Evolutionary conservation across 30 jellyfish, hydroid and myxozoan species (phyloP).

Genomic region (Turritopsis rubra): DNA sequence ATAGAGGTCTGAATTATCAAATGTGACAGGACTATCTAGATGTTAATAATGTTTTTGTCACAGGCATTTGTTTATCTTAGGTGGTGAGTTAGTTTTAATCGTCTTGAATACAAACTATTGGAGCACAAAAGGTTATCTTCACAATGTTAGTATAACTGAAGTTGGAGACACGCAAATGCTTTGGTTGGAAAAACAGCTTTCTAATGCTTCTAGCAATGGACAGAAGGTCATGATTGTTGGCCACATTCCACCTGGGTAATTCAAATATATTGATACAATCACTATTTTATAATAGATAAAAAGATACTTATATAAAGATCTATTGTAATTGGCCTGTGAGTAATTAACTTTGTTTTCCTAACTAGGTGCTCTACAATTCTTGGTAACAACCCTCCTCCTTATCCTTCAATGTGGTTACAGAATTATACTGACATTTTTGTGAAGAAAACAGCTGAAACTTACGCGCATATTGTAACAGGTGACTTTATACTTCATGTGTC

Average conservation of each 20-base stretch:
- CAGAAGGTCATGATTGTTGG: conserved; percentile 59
- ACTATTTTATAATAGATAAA: not conserved
- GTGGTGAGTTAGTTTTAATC: conserved; percentile 23
- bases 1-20: no score
- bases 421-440: conserved; percentile 60
- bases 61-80: no score
- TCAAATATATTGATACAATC: no score
- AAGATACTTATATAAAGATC: not conserved
- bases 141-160: conserved; percentile 17
- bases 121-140: conserved; percentile 17
- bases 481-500: no score
- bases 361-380: conserved; percentile 38
- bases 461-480: conserved; percentile 66
- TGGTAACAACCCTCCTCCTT: not conserved
- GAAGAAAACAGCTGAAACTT: conserved; percentile 40
- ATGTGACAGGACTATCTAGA: no score
- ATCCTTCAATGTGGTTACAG: conserved; percentile 52
- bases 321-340: no score
- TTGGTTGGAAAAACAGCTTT: conserved; percentile 53
- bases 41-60: no score
- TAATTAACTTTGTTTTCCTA: not conserved
- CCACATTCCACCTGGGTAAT: conserved; percentile 90
- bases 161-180: conserved; percentile 64
- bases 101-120: conserved; percentile 70
- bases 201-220: conserved; percentile 26